phyloP scores from a whole-genome alignment of 2,888 invertebrate species.

The Drosophila merina region DNA sequence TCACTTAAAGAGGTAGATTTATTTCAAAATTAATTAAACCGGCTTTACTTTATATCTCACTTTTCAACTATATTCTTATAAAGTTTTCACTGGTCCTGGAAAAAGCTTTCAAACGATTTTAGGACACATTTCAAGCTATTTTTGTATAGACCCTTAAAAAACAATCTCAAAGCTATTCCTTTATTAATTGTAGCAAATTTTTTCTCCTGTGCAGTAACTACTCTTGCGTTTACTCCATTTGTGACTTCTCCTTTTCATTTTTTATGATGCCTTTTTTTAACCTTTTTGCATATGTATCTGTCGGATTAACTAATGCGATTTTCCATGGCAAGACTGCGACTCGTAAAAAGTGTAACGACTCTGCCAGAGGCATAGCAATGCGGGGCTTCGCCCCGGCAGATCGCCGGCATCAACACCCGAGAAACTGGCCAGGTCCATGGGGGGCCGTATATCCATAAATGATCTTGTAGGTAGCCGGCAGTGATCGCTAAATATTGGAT shows the following conservation, averaged over 20 bases:
- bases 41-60: no score
- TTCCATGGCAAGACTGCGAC: conserved; percentile 53
- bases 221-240: conserved; percentile 15
- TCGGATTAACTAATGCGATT: conserved; percentile 77
- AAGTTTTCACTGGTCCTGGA: no score
- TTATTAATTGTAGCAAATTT: background rate
- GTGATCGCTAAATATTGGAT: conserved; percentile 43
- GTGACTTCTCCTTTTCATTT: conserved; percentile 3
- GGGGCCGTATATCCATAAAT: conserved; percentile 56
- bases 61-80: no score
- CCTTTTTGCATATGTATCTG: conserved; percentile 63
- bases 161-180: background rate
- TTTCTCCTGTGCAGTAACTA: conserved; percentile 11
- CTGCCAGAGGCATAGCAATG: conserved; percentile 29
- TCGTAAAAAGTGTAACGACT: conserved; percentile 76
- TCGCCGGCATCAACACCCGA: conserved; percentile 33
- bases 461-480: conserved; percentile 53
- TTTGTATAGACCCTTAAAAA: no score
- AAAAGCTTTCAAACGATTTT: no score
- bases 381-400: conserved; percentile 12
- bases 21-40: no score
- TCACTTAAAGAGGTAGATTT: no score
- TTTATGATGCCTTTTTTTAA: background rate
- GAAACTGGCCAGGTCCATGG: conserved; percentile 50
- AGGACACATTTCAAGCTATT: no score